phyloP scores from a whole-genome alignment of 1,140 invertebrate species.

The Heliconius melpomene region DNA sequence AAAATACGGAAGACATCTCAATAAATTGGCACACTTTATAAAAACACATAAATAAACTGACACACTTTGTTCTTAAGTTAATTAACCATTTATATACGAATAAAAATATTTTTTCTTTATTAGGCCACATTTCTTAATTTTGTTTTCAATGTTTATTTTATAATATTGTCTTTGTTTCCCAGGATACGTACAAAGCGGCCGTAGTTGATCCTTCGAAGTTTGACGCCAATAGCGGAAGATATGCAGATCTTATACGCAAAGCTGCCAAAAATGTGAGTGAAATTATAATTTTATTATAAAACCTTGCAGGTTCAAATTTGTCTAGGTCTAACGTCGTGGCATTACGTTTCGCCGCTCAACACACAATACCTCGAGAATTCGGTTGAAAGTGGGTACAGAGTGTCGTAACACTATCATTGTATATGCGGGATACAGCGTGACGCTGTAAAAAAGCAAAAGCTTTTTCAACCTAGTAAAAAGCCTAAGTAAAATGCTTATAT shows the following conservation, averaged over 20 bases:
- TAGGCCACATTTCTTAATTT: not conserved
- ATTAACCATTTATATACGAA: not conserved
- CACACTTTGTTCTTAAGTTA: not conserved
- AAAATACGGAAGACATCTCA: not conserved
- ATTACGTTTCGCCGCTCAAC: too few relatives aligned
- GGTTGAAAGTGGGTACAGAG: too few relatives aligned
- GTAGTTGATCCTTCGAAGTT: constrained; percentile 27
- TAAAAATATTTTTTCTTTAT: not conserved
- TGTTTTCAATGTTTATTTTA: not conserved
- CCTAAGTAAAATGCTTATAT: too few relatives aligned
- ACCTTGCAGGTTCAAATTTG: not conserved
- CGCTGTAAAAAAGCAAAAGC: too few relatives aligned
- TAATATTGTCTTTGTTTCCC: constrained; percentile 19
- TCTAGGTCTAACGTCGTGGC: too few relatives aligned
- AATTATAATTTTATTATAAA: not conserved
- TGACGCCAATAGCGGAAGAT: constrained; percentile 25
- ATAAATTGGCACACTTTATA: not conserved
- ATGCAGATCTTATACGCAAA: constrained; percentile 41
- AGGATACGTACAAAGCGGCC: constrained; percentile 51
- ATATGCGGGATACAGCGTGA: too few relatives aligned
- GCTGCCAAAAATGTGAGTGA: constrained; percentile 50
- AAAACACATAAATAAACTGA: not conserved
- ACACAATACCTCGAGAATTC: too few relatives aligned
- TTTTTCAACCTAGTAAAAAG: too few relatives aligned
- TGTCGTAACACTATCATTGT: too few relatives aligned